These are phyloP conservation scores for Rallus limicola DNA, from an alignment of 2,113 vertebrate species.

Conservation along the genomic window DNA sequence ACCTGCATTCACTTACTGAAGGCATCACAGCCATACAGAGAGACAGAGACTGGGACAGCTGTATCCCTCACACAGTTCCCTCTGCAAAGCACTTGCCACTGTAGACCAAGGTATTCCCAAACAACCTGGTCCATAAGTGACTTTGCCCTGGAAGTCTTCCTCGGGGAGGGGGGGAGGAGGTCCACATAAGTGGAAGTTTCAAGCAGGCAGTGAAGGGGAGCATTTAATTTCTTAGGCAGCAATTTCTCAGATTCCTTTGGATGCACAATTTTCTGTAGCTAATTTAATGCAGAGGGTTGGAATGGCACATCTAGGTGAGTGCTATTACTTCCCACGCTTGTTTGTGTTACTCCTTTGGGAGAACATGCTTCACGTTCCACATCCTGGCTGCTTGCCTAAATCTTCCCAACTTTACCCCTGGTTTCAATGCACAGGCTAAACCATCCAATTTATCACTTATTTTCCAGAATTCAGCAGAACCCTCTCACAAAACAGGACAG, in stretches of 20 bases:
- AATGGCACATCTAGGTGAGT: background rate
- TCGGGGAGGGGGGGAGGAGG: background rate
- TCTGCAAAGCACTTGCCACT: background rate
- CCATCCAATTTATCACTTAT: background rate
- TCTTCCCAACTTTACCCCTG: background rate
- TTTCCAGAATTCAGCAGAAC: background rate
- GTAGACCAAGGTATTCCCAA: background rate
- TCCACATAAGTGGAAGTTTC: background rate
- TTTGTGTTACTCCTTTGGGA: background rate
- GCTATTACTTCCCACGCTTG: background rate
- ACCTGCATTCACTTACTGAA: background rate
- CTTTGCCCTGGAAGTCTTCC: background rate
- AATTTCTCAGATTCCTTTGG: background rate
- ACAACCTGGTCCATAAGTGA: background rate
- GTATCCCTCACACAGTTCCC: background rate
- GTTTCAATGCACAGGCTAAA: background rate
- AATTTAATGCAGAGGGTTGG: background rate
- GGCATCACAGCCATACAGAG: background rate
- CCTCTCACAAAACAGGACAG: background rate
- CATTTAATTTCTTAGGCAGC: background rate
- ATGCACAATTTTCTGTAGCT: background rate
- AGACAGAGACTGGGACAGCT: background rate
- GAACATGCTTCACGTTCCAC: background rate
- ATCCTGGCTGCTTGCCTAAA: background rate
- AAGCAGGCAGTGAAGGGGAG: background rate